Base-by-base conservation (phyloP, 2,797 vertebrate species). In the Buphagus erythrorhynchus region DNA sequence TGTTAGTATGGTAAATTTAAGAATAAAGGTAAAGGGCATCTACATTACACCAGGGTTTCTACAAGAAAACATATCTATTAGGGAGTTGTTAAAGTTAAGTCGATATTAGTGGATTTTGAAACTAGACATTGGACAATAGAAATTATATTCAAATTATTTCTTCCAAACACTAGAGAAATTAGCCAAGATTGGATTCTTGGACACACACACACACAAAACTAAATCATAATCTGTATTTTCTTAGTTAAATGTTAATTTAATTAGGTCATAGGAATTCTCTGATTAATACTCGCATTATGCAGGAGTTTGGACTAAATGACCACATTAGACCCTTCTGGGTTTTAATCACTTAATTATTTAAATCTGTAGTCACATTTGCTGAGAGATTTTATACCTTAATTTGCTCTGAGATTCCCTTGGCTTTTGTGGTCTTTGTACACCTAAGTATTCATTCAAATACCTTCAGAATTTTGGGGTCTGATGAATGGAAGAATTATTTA, bases 271-370 rank as follows among this genome's bases (percentile, higher is more conserved):
- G 21, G 22, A 68, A 86, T 61, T 65, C 40, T 91, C 75, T 87
- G 42, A 90, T 45, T 75, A 71, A 58, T 66, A 69, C 29, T 17
- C 58, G 17, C 17, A 72, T 42, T 83, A 68, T 52, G 43, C 43
- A 62, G 28, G 13, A 72, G 19, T 68, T 90, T 66, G 36, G 55
- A 81, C 51, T 69, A 81, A 54, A 88, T 90, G 83, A 75, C 80
- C 93, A 90, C 33, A 72, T 35, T 75, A 58, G 46, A 76, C n/a
- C 7, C 43, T 76, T 92, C 62, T 86, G 51, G 0, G 25, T 88
- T 84, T 74, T 42, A 74, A 78, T 72, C 35, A 83, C 19, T 84
- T 66, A 86, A 86, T 92, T 89, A 87, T 74, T 93, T 90, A 84
- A 81, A 92, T 24, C 14, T 81, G 25, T 55, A 93, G 92, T 93